These are phyloP conservation scores for Cryptus armator DNA, from an alignment of 2,888 invertebrate genomes.

Conservation along the genomic window DNA sequence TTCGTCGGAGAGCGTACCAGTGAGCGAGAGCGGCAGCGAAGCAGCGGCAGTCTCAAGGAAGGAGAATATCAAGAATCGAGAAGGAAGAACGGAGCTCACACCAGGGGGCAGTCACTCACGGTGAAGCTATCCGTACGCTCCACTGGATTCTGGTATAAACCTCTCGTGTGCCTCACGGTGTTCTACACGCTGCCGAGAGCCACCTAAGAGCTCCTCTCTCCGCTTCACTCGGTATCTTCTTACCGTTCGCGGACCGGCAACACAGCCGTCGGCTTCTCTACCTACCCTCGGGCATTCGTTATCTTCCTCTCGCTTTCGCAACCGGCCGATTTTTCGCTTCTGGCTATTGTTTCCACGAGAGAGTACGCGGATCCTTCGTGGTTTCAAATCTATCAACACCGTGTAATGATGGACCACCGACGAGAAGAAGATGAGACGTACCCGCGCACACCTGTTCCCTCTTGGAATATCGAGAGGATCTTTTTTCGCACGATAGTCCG, in stretches of 20 bases:
- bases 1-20: constrained; percentile 35
- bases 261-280: constrained; percentile 5
- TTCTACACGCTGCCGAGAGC: constrained; percentile 10
- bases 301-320: constrained; percentile 35
- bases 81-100: constrained; percentile 52
- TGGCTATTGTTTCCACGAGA: constrained; percentile 50
- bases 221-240: constrained; percentile 50
- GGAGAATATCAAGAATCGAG: constrained; percentile 48
- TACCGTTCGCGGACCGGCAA: constrained; percentile 37
- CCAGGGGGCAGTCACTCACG: constrained; percentile 68
- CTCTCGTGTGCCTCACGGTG: background rate
- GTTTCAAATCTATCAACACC: constrained; percentile 15
- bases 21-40: constrained; percentile 4
- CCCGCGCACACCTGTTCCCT: constrained; percentile 55
- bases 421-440: constrained; percentile 41
- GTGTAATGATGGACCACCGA: constrained; percentile 50
- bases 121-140: constrained; percentile 24
- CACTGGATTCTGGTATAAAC: background rate
- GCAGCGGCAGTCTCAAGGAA: constrained; percentile 27
- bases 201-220: constrained; percentile 20
- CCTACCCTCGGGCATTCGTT: constrained; percentile 6
- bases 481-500: constrained; percentile 10
- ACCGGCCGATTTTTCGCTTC: constrained; percentile 24
- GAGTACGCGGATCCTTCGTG: background rate
- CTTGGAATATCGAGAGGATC: constrained; percentile 35